Conservation (phyloP, 2,888 invertebrate genomes). For the Aplocera efformata region DNA sequence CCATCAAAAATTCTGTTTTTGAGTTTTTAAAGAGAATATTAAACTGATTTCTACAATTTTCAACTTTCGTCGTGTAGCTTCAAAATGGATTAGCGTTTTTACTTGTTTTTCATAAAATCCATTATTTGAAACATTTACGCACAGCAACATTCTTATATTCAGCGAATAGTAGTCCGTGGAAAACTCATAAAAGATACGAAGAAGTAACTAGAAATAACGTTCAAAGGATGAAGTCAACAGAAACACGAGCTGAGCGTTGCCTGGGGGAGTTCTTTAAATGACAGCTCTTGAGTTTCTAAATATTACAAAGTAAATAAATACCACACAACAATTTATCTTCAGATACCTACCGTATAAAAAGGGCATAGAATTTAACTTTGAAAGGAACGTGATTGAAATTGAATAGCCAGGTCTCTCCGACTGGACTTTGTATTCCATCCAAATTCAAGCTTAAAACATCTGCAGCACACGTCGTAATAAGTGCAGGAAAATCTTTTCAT, state of each 20-base stretch:
- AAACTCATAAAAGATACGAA: background rate
- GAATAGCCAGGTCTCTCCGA: conserved; percentile 2
- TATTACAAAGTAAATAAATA: no score
- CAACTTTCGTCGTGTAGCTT: no score
- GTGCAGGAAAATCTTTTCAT: conserved; percentile 12
- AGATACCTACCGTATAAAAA: background rate
- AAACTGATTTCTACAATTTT: no score
- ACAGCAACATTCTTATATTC: conserved; percentile 1
- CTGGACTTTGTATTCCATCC: conserved; percentile 5
- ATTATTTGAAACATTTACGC: no score
- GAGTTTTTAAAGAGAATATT: no score
- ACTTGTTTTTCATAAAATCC: background rate
- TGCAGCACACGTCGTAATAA: conserved; percentile 4
- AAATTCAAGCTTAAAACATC: conserved; percentile 14
- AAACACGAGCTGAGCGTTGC: conserved; percentile 13
- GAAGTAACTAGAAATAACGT: conserved; percentile 12
- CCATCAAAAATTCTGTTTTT: no score
- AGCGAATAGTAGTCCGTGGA: conserved; percentile 1
- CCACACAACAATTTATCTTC: background rate
- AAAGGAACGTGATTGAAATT: conserved; percentile 7
- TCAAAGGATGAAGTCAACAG: conserved; percentile 12
- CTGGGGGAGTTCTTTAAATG: conserved; percentile 19
- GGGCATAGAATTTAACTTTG: conserved; percentile 2
- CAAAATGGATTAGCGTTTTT: background rate
- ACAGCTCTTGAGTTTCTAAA: conserved; percentile 17